These are phyloP conservation scores for Spodoptera frugiperda DNA, from an alignment of 1,140 invertebrate genomes.

Conservation along the genomic window DNA sequence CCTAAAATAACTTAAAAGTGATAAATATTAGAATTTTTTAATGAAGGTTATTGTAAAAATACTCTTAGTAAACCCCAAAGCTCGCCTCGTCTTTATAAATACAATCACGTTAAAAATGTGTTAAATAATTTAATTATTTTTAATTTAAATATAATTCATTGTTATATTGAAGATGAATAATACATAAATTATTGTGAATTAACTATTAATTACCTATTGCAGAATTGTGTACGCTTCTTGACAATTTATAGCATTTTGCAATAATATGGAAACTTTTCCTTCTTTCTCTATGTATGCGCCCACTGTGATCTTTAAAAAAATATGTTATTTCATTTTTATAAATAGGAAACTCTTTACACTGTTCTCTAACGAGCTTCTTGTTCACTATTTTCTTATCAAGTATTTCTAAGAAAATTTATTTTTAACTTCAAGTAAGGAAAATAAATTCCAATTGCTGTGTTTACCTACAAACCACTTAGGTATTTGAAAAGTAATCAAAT, in stretches of 20 bases:
- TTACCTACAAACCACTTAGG: not conserved
- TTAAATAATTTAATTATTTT: not conserved
- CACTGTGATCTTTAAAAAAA: not conserved
- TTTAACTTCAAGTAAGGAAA: not conserved
- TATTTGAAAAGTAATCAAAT: not conserved
- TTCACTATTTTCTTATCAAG: not conserved
- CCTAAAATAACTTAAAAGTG: slow-evolving; percentile 28
- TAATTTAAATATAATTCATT: not conserved
- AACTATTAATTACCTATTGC: slow-evolving; percentile 29
- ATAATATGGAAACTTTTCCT: slow-evolving; percentile 38
- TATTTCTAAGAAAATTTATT: not conserved
- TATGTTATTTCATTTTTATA: not conserved
- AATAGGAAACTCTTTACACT: not conserved
- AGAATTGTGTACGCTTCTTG: slow-evolving; percentile 40
- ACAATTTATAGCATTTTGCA: slow-evolving; percentile 35
- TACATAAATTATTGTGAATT: slow-evolving; percentile 25
- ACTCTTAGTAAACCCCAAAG: not conserved
- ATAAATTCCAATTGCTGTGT: not conserved
- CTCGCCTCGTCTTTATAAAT: slow-evolving; percentile 14
- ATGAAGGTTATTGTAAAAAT: slow-evolving; percentile 13
- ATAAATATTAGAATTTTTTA: slow-evolving; percentile 18
- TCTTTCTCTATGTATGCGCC: slow-evolving; percentile 4
- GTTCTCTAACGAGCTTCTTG: not conserved
- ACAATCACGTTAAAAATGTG: slow-evolving; percentile 21
- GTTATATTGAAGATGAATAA: slow-evolving; percentile 13